Base-by-base conservation (phyloP, 2,113 vertebrate species). In the Paratilapia polleni region DNA sequence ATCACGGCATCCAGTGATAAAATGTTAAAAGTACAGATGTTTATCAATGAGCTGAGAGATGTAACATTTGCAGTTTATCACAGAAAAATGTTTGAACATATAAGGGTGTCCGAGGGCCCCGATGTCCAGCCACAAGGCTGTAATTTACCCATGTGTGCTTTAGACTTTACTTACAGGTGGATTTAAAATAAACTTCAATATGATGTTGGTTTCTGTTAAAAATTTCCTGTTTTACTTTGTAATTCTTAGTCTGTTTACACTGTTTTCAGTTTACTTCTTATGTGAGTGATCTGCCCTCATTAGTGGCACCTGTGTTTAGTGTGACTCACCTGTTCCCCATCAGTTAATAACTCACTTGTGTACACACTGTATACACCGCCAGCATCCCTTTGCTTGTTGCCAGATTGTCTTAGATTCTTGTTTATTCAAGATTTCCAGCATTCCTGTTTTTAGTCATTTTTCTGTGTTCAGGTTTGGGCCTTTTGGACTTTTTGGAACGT, bases 121-220 rank as follows among this genome's bases (percentile, higher is more conserved):
- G 28, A 31, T 4, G 28, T 31, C 28, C 28, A 4, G 28, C 24
- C 47, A 8, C 17, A 31, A 43, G 0, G 24, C 43, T 31, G 43
- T 13, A 70, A 49, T 52, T 70, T 2, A 20, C 66, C 36, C 36
- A 36, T 31, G 0, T 8, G 47, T 31, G 36, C 8, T 8, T 73
- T 52, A 73, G 64, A 31, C 26, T 31, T 12, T 31, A 52, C 4
- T 52, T 24, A 52, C 17, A 5, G 19, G 17, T 2, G 22, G 43
- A 73, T 9, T 31, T 20, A 3, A 13, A 20, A 3, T 54, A 54
- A 8, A 8, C 19, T 3, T 20, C 49, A 52, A 17, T 7, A 19
- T 17, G 17, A 19, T 31, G 43, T 8, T 31, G 66, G 17, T 73
- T 26, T 73, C 26, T 73, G 66, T 70, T n/a, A 20, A 52, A 3